Evolutionary conservation across 2,797 vertebrate species (phyloP).

Genomic region (Tragopan temminckii): DNA sequence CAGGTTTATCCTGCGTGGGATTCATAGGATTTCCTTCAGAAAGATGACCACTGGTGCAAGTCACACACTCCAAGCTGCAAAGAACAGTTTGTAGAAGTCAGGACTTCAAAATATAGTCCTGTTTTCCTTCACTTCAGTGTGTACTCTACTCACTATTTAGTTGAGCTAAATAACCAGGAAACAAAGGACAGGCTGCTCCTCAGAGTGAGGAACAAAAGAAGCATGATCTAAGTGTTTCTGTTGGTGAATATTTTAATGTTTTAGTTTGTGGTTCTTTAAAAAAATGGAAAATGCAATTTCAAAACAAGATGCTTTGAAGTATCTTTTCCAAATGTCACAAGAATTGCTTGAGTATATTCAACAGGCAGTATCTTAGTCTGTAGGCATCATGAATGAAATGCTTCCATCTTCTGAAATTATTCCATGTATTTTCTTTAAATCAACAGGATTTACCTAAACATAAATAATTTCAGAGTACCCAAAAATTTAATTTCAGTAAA

Average conservation of each 20-base stretch:
- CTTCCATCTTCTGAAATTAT: neutral
- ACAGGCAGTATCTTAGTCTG: neutral
- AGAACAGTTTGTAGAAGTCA: slow-evolving; percentile 12
- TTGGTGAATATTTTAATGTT: neutral
- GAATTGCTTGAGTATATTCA: neutral
- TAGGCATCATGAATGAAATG: neutral
- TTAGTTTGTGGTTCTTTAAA: neutral
- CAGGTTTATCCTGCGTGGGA: neutral
- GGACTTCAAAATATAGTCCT: neutral
- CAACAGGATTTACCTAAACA: neutral
- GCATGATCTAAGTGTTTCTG: neutral
- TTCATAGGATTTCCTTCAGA: slow-evolving; percentile 7
- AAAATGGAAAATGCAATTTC: neutral
- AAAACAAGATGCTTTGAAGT: neutral
- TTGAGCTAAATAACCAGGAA: neutral
- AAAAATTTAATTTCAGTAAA: slow-evolving; percentile 6
- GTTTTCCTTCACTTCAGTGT: neutral
- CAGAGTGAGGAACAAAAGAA: neutral
- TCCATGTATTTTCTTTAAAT: neutral
- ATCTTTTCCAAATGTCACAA: neutral
- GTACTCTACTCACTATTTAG: neutral
- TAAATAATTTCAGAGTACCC: neutral
- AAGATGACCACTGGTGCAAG: slow-evolving; percentile 8
- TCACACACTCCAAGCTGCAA: neutral
- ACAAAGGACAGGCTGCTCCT: neutral